Conservation (phyloP, 2,797 vertebrate genomes). For the Acrossocheilus fasciatus region DNA sequence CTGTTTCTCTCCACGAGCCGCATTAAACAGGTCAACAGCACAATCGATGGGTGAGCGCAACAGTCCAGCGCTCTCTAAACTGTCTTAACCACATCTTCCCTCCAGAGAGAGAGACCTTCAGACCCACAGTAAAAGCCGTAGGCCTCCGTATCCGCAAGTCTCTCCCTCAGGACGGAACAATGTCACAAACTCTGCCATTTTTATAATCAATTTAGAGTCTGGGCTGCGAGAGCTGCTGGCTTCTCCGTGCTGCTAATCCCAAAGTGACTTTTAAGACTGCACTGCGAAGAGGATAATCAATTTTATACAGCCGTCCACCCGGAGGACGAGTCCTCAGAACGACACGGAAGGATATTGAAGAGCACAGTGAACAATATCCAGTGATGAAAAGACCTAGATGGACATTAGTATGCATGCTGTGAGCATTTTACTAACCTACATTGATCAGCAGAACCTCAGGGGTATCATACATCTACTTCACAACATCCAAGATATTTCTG, state of each 20-base stretch:
- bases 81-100: constrained; percentile 50
- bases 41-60: constrained; percentile 46
- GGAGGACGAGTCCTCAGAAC: neutral
- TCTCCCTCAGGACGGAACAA: constrained; percentile 46
- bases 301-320: constrained; percentile 58
- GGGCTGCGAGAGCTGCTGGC: constrained; percentile 69
- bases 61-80: constrained; percentile 48
- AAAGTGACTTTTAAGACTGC: constrained; percentile 75
- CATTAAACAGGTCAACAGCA: constrained; percentile 57
- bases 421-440: neutral
- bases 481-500: neutral
- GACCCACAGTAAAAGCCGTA: constrained; percentile 27
- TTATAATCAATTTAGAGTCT: constrained; percentile 78
- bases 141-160: neutral
- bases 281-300: constrained; percentile 72
- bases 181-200: constrained; percentile 63
- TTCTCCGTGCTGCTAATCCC: constrained; percentile 76
- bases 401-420: neutral
- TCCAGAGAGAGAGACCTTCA: constrained; percentile 42
- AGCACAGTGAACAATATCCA: neutral
- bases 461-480: too few species aligned
- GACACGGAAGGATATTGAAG: neutral
- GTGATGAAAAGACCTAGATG: neutral
- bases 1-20: constrained; percentile 13
- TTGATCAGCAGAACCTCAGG: neutral